Evolutionary conservation across 23 tunicate species (phyloP), one percentile per base, ranked within the genome.

Genomic region (Oikopleura vanhoeffeni): DNA sequence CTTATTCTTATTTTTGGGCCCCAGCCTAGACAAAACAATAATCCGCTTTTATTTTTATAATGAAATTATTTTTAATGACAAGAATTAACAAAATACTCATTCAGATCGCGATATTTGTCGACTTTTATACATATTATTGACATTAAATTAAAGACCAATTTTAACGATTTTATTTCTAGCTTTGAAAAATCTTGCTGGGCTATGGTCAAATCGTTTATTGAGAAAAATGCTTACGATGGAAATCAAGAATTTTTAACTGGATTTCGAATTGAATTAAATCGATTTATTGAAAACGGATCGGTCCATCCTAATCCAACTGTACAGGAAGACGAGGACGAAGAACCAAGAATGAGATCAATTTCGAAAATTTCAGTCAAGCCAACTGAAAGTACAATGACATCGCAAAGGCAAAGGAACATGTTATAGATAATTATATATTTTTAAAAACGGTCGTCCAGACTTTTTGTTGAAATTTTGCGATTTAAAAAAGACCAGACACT

Each of bases 181-280:
- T 95, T 82, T 57, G 76, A 79, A 36, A 95, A 95, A 85, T 84
- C 90, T 8, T 95, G 97, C 0, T 95, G 99, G 99, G 92, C 91
- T 0, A 67, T 95, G 84, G 92, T 95, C 39, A 90, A 91, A 67
- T 89, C 87, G 42, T 95, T 95, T 87, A 95, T 95, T 40, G 99
- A 95, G 84, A 95, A 95, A 76, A 95, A 91, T 42, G 91, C 83
- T 2, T 71, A 88, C 85, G 83, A 87, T 24, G 99, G 99, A 24
- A 86, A 88, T 71, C 86, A 90, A 58, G 97, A 90, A 76, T 91
- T 91, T 85, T 88, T 91, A 34, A 49, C 60, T 2, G 79, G 79
- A 2, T 71, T 71, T 30, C 27, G 79, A 32, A 38, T 18, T 38
- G 79, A 71, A 38, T 30, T 71, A 13, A 71, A 71, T 32, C 79